These are phyloP conservation scores for Enteromius paludinosus DNA, from an alignment of 2,797 vertebrate species.

Conservation along the genomic window DNA sequence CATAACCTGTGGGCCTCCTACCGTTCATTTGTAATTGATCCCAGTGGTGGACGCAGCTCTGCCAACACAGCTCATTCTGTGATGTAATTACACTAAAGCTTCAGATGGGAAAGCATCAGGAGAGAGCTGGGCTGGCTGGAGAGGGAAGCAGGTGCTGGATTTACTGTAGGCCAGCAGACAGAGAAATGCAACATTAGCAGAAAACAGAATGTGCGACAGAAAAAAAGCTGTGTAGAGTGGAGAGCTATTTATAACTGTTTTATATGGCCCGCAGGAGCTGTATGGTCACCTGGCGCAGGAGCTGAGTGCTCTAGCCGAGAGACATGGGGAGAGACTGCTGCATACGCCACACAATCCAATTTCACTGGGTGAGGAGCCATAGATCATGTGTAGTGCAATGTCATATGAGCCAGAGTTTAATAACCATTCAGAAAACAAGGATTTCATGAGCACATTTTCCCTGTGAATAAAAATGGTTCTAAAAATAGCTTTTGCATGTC, in stretches of 20 bases:
- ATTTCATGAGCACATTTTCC: background rate
- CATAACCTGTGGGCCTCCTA: slow-evolving; percentile 29
- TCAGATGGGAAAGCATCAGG: slow-evolving; percentile 24
- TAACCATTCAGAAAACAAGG: background rate
- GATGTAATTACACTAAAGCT: slow-evolving; percentile 19
- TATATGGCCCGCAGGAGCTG: slow-evolving; percentile 83
- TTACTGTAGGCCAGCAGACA: slow-evolving; percentile 39
- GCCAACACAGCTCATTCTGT: slow-evolving; percentile 41
- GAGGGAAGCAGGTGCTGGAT: slow-evolving; percentile 43
- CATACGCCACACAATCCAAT: slow-evolving; percentile 94
- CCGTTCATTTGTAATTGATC: slow-evolving; percentile 63
- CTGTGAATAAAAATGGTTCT: background rate
- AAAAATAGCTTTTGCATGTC: background rate
- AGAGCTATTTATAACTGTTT: slow-evolving; percentile 74
- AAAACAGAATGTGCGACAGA: slow-evolving; percentile 59
- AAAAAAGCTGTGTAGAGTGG: slow-evolving; percentile 54
- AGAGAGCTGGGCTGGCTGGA: background rate
- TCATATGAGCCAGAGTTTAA: background rate
- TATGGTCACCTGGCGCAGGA: slow-evolving; percentile 88
- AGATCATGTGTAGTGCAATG: background rate
- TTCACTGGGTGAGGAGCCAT: slow-evolving; percentile 86
- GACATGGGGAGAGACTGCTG: slow-evolving; percentile 87
- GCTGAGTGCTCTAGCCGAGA: slow-evolving; percentile 86
- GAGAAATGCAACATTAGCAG: slow-evolving; percentile 66
- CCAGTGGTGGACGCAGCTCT: slow-evolving; percentile 53